phyloP scores from a whole-genome alignment of 1,140 invertebrate species.

The Drosophila malerkotliana region DNA sequence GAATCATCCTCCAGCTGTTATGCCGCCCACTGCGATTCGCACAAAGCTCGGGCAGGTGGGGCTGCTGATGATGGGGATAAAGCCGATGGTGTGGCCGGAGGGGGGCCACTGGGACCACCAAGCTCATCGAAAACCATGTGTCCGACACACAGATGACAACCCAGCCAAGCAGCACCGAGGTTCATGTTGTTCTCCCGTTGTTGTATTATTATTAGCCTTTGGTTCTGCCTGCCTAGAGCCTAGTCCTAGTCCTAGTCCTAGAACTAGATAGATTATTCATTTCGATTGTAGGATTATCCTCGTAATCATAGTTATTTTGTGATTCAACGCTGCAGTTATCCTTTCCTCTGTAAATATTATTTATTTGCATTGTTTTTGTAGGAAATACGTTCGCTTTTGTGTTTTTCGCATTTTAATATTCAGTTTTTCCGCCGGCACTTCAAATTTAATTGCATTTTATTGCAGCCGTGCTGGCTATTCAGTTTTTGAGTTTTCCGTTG shows the following conservation, averaged over 20 bases:
- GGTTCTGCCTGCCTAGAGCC: conserved; percentile 1
- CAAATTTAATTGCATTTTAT: conserved; percentile 31
- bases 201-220: conserved; percentile 19
- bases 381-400: not conserved
- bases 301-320: not conserved
- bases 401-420: conserved; percentile 1
- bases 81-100: conserved; percentile 5
- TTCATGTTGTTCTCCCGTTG: conserved; percentile 64
- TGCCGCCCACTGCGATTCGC: conserved; percentile 37
- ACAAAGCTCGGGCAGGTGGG: conserved; percentile 5
- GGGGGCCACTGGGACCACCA: conserved; percentile 21
- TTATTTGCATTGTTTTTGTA: not conserved
- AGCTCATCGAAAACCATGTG: conserved; percentile 34
- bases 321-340: not conserved
- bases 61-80: conserved; percentile 7
- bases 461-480: not conserved
- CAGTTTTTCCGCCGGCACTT: not conserved
- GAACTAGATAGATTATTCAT: conserved; percentile 1
- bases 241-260: not conserved
- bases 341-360: too few species aligned
- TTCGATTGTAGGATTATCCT: not conserved
- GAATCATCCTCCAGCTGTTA: conserved; percentile 31
- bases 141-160: conserved; percentile 65
- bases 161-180: conserved; percentile 68
- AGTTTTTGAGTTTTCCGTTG: not conserved